Evolutionary conservation across 2,797 vertebrate species (phyloP).

Genomic region (Pelochelys cantorii): DNA sequence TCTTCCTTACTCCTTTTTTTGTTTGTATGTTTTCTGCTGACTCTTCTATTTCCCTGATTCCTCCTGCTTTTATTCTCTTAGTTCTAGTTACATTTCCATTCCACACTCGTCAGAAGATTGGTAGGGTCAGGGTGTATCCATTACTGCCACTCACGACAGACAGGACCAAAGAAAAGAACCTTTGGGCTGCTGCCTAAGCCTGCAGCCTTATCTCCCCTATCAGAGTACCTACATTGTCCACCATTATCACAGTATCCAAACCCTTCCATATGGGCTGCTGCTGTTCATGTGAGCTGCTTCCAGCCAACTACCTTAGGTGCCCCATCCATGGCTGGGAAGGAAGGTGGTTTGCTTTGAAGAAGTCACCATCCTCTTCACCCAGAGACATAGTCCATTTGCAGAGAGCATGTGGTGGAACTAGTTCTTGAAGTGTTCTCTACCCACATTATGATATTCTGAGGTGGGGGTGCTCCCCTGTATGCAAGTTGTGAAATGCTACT

Average conservation of each 20-base stretch:
- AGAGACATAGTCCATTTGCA: not conserved
- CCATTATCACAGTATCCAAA: not conserved
- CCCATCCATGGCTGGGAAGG: not conserved
- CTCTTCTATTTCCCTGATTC: not conserved
- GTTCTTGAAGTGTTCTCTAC: not conserved
- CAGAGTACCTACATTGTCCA: too few species aligned
- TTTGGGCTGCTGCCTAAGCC: not conserved
- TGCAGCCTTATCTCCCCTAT: not conserved
- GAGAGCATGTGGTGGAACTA: not conserved
- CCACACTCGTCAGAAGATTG: not conserved
- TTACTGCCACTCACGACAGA: not conserved
- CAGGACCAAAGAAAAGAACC: not conserved
- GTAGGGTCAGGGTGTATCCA: not conserved
- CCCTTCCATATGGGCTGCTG: not conserved
- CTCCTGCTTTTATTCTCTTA: not conserved
- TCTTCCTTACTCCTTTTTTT: not conserved
- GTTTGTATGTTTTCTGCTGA: not conserved
- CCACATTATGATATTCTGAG: not conserved
- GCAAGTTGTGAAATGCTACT: not conserved
- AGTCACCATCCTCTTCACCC: not conserved
- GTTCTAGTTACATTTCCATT: not conserved
- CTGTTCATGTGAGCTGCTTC: not conserved
- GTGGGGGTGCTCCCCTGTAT: not conserved
- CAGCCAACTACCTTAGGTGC: not conserved
- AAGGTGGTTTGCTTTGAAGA: not conserved